Conservation (phyloP, 1,140 invertebrate genomes). For the Maniola jurtina region DNA sequence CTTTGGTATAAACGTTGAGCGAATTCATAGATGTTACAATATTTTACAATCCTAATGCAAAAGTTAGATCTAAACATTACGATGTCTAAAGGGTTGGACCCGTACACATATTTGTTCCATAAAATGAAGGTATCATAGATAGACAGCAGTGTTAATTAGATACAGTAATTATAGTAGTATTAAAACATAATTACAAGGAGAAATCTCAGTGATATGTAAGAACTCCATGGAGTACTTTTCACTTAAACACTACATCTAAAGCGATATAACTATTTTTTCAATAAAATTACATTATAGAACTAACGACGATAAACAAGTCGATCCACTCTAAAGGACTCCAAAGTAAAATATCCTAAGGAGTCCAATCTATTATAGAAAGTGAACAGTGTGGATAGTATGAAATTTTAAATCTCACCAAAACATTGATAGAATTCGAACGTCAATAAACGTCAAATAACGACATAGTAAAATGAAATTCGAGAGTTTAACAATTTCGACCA, state of each 20-base stretch:
- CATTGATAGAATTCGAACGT: no score
- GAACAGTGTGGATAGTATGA: not conserved
- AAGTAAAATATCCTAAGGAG: no score
- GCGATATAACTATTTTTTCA: conserved; percentile 64
- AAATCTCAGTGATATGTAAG: conserved; percentile 78
- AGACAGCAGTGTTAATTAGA: conserved; percentile 57
- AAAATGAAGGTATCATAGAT: conserved; percentile 63
- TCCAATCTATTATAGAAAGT: conserved; percentile 21
- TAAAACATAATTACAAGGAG: conserved; percentile 72
- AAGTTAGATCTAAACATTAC: conserved; percentile 71
- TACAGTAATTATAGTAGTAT: conserved; percentile 46
- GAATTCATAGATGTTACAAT: conserved; percentile 68
- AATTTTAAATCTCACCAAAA: no score
- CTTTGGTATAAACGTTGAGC: conserved; percentile 79
- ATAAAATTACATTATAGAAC: conserved; percentile 63
- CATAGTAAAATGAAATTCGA: no score
- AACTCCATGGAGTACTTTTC: conserved; percentile 72
- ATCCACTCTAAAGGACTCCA: conserved; percentile 43
- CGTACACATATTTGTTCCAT: conserved; percentile 71
- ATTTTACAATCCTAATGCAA: conserved; percentile 74
- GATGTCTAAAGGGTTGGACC: conserved; percentile 76
- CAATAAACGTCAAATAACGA: no score
- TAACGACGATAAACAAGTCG: conserved; percentile 55
- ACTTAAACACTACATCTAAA: conserved; percentile 72
- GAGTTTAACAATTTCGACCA: no score